Evolutionary conservation across 2,113 vertebrate genomes (phyloP), one percentile per base, ranked within the genome.

Genomic region (Microcebus griseorufus): DNA sequence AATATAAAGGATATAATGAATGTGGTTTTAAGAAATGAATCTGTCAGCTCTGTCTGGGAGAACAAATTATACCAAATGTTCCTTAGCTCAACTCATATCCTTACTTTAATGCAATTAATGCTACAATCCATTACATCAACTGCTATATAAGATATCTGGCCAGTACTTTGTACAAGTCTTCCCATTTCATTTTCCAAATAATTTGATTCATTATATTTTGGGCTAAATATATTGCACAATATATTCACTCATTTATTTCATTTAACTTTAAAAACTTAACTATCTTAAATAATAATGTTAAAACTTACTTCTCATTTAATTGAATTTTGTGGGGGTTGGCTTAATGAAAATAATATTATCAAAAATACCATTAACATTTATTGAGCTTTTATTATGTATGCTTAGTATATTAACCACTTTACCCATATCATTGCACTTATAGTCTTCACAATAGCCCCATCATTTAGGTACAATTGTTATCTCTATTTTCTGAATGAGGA

Each of bases 191-290:
- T 90, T 80, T 81, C 29, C 42, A 96, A 92, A 80, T 64, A 64
- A 67, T 81, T 93, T 14, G 1, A 86, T 48, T 75, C 55, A 51
- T 17, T 79, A 13, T 25, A 82, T 76, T 95, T 95, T 62, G 18
- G 18, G 9, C 51, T 83, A 90, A 97, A 90, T 29, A 64, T 51
- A 69, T 85, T 37, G 22, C 1, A 55, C 23, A 70, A 75, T 48
- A 20, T 93, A 75, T 69, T 95, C 39, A 88, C 32, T 39, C 82
- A 73, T 42, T 86, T 29, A 85, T 70, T 91, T 83, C 20, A 86
- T 58, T 93, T 94, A 73, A 23, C 55, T 93, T 92, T 78, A 80
- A 80, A 94, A 95, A n/a, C 39, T 32, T 6, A 95, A 48, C 29
- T 42, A 80, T 69, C 94, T 89, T 69, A 95, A 62, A 85, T 48